Base-by-base conservation (phyloP, 1,140 invertebrate genomes). In the Lasioglossum baleicum region DNA sequence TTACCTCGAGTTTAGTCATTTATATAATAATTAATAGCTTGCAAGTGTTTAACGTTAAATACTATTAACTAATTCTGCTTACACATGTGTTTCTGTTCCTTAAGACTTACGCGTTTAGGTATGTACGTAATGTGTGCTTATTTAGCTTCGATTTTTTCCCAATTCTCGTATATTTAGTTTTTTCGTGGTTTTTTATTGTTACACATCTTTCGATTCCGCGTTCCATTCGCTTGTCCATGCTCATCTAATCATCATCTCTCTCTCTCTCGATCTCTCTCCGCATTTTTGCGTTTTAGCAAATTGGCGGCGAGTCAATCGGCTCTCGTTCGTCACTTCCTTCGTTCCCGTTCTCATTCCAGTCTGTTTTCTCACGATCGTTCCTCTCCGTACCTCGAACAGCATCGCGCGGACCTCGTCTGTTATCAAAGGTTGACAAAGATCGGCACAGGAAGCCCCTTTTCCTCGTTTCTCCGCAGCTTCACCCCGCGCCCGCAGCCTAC, bases 11-110 rank as follows among this genome's bases (percentile, higher is more conserved):
- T 79, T 92, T 92, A 90, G 90, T 93, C 90, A 89, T 92, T 87
- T 91, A 91, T 92, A 91, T 92, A 90, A 92, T 93, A 91, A 91
- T 92, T 89, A 92, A 92, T 93, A 92, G 90, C 90, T 92, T 92
- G 90, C 91, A 93, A 92, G 90, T 92, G 89, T 92, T 67, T 93
- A 93, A 93, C 92, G 90, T 92, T 93, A 93, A 88, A 92, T 92
- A 92, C 91, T 92, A 90, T 93, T 92, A 92, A 90, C 92, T 92
- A 93, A 90, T 92, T 91, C 88, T 91, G 90, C 89, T 92, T 92
- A 90, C 87, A 89, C 84, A 87, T 87, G 88, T 48, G 44, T 35
- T 35, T 48, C 11, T 11, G 88, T 80, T 89, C 76, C 88, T 92
- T 92, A 91, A 86, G 75, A 83, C 88, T 90, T 91, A 92, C 89